These are phyloP conservation scores for Drosophila pectinifera DNA, from an alignment of 1,140 invertebrate species.

Conservation along the genomic window DNA sequence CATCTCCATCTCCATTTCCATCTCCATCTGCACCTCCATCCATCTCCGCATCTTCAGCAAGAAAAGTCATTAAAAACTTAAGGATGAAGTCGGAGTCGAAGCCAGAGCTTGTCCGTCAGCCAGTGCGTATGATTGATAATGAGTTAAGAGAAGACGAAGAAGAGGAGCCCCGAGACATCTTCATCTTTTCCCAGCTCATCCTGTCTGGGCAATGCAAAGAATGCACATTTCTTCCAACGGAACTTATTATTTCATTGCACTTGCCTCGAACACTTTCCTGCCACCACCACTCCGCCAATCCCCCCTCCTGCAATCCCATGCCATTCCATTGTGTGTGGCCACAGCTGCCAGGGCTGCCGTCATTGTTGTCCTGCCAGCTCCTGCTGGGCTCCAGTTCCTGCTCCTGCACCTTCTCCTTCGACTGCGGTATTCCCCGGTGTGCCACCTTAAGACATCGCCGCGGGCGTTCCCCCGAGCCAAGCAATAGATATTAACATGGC, in stretches of 20 bases:
- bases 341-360: conserved; percentile 16
- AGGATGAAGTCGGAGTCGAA: conserved; percentile 31
- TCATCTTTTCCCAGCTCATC: conserved; percentile 38
- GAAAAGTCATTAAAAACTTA: conserved; percentile 74
- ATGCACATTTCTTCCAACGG: conserved; percentile 67
- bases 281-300: no score
- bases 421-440: conserved; percentile 26
- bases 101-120: conserved; percentile 33
- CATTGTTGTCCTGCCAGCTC: conserved; percentile 39
- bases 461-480: conserved; percentile 19
- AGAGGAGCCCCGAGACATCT: conserved; percentile 29
- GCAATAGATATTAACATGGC: conserved; percentile 33
- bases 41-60: background rate
- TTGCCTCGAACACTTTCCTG: conserved; percentile 11
- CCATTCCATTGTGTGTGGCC: conserved; percentile 18
- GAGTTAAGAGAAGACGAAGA: conserved; percentile 26
- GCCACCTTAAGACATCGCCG: conserved; percentile 36
- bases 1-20: background rate
- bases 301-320: background rate
- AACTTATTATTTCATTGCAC: conserved; percentile 71
- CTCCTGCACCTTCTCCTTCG: conserved; percentile 10
- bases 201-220: conserved; percentile 53
- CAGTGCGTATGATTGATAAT: conserved; percentile 79
- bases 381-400: conserved; percentile 11
- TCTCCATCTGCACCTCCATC: background rate